Evolutionary conservation across 2,797 vertebrate genomes (phyloP).

Genomic region (Tenualosa ilisha): DNA sequence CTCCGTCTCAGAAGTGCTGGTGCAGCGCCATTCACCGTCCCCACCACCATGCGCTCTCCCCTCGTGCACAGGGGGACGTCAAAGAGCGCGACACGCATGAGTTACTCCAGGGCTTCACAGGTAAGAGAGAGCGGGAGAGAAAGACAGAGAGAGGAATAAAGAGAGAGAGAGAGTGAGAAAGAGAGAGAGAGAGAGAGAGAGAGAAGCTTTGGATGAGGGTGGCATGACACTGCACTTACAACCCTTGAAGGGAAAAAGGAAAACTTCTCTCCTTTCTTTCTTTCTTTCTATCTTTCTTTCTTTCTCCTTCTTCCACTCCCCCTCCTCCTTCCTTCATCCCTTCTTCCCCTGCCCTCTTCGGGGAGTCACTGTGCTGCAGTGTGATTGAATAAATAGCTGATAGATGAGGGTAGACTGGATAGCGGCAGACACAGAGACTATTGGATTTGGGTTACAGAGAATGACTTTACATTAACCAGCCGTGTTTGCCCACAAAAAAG

Average conservation of each 20-base stretch:
- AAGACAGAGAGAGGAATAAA: background rate
- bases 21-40: constrained; percentile 66
- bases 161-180: background rate
- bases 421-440: background rate
- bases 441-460: constrained; percentile 30
- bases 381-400: constrained; percentile 61
- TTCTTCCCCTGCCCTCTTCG: constrained; percentile 38
- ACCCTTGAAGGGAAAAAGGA: background rate
- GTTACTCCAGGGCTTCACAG: constrained; percentile 56
- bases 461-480: constrained; percentile 30
- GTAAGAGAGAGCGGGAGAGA: constrained; percentile 36
- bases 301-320: constrained; percentile 33
- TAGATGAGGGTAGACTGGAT: constrained; percentile 48
- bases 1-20: constrained; percentile 62
- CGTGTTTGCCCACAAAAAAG: constrained; percentile 1
- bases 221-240: background rate
- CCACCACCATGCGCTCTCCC: constrained; percentile 27
- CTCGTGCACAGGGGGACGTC: background rate
- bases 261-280: background rate
- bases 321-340: background rate
- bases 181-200: background rate
- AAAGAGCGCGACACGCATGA: constrained; percentile 47
- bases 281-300: background rate
- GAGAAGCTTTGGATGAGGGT: background rate
- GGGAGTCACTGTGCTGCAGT: background rate